Conservation (phyloP, 2,888 invertebrate species). For the Orchestes rusci region DNA sequence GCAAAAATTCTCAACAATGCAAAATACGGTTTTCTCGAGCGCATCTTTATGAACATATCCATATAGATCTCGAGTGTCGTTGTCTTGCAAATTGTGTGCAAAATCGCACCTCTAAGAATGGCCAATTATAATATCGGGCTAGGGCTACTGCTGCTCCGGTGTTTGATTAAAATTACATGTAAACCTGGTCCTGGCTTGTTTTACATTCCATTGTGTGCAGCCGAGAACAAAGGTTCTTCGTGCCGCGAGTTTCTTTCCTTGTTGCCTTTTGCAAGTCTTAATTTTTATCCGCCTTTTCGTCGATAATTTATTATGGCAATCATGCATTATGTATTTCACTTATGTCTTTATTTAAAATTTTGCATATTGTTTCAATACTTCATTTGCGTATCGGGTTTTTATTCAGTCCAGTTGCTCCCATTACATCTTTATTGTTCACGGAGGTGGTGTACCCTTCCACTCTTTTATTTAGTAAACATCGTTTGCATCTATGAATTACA, state of each 20-base stretch:
- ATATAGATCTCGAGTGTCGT: slow-evolving; percentile 29
- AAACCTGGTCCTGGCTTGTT: slow-evolving; percentile 44
- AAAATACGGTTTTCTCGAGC: slow-evolving; percentile 36
- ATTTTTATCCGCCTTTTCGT: slow-evolving; percentile 38
- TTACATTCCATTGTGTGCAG: slow-evolving; percentile 46
- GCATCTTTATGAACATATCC: slow-evolving; percentile 36
- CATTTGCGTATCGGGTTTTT: too few species aligned
- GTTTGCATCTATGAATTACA: too few species aligned
- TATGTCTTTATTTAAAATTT: slow-evolving; percentile 34
- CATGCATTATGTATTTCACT: slow-evolving; percentile 37
- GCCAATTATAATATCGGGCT: slow-evolving; percentile 44
- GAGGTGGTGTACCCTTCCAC: too few species aligned
- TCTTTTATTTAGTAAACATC: too few species aligned
- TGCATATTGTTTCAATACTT: slow-evolving; percentile 7
- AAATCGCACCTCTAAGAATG: slow-evolving; percentile 42
- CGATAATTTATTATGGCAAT: slow-evolving; percentile 37
- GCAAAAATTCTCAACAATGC: too few species aligned
- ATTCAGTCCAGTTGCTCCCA: too few species aligned
- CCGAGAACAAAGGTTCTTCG: slow-evolving; percentile 44
- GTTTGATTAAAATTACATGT: slow-evolving; percentile 47
- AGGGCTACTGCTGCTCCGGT: slow-evolving; percentile 37
- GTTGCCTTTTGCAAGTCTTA: slow-evolving; percentile 35
- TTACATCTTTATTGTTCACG: too few species aligned
- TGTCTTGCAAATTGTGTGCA: slow-evolving; percentile 44
- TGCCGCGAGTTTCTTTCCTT: slow-evolving; percentile 38